Evolutionary conservation across 1,140 invertebrate genomes (phyloP).

Genomic region (Achatina immaculata): DNA sequence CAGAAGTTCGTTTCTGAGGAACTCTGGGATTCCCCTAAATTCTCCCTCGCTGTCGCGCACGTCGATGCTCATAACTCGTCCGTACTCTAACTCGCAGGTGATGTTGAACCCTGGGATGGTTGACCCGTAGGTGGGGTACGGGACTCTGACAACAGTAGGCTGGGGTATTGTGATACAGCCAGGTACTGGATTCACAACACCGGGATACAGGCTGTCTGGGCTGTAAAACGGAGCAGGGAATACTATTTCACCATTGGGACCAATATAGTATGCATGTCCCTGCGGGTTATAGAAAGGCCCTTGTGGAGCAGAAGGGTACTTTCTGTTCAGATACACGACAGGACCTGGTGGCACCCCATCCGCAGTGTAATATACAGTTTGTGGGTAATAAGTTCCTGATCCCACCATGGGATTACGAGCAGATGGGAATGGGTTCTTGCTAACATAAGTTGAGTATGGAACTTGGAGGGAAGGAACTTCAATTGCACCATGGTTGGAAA

Average conservation of each 20-base stretch:
- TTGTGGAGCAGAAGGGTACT: not conserved
- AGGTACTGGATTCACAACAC: not conserved
- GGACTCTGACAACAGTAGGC: not conserved
- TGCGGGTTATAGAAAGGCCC: not conserved
- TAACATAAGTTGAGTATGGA: not conserved
- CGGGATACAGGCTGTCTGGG: conserved; percentile 1
- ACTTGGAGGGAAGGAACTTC: conserved; percentile 34
- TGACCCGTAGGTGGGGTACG: not conserved
- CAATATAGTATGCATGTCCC: not conserved
- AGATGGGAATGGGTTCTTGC: not conserved
- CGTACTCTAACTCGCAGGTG: conserved; percentile 43
- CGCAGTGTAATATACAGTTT: not conserved
- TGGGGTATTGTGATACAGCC: not conserved
- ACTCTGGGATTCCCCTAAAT: conserved; percentile 42
- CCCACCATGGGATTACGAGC: conserved; percentile 11
- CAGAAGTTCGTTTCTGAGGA: conserved; percentile 40
- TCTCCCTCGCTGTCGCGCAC: conserved; percentile 29
- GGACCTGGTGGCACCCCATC: conserved; percentile 17
- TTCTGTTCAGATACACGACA: not conserved
- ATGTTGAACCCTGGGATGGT: conserved; percentile 30
- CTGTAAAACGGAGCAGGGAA: not conserved
- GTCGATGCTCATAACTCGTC: conserved; percentile 39
- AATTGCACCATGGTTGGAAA: not conserved
- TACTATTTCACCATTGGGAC: conserved; percentile 5
- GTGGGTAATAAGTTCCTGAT: not conserved